Base-by-base conservation (phyloP, 1,140 invertebrate genomes). In the Drosophila serrata region DNA sequence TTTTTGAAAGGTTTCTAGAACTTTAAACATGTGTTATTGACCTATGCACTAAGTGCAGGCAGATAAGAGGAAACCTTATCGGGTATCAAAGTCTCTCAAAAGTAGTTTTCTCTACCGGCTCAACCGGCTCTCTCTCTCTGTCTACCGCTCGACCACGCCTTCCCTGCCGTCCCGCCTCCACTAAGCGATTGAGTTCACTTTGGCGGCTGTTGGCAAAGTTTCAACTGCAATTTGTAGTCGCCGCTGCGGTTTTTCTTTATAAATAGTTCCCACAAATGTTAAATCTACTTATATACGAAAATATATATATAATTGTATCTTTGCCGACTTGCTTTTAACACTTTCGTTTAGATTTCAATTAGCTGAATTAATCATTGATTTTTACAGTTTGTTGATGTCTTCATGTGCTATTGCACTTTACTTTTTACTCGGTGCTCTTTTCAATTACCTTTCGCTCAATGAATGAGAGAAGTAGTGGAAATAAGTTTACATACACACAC, bases 151-250 rank as follows among this genome's bases (percentile, higher is more conserved):
- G 42, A 8, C 45, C 45, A 27, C 45, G 22, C 45, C 45, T 27
- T 24, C 11, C 35, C 15, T 9, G 11, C 19, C 17, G 6, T 39
- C 43, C 31, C 39, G 13, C 40, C 51, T 53, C 4, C 42, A 31
- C 46, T n/a, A 17, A 12, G 39, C 37, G 19, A 40, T 31, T 57
- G 46, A 63, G 67, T 70, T 69, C 58, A 48, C 61, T 24, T 79
- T 76, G 58, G 40, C 37, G 37, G 12, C 69, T 67, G 31, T 70
- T 87, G 82, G 82, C 82, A 87, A 48, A 22, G 35, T 61, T 74
- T 77, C 82, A 87, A 84, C 72, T 77, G 82, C 80, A 87, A 88
- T 74, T 80, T 88, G 76, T 67, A 61, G 70, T 45, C 27, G 62
- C 46, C 33, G 39, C 49, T 59, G 59, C 24, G 57, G 56, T 46